Conservation (phyloP, 2,888 invertebrate genomes). For the Tolmerus cingulatus region DNA sequence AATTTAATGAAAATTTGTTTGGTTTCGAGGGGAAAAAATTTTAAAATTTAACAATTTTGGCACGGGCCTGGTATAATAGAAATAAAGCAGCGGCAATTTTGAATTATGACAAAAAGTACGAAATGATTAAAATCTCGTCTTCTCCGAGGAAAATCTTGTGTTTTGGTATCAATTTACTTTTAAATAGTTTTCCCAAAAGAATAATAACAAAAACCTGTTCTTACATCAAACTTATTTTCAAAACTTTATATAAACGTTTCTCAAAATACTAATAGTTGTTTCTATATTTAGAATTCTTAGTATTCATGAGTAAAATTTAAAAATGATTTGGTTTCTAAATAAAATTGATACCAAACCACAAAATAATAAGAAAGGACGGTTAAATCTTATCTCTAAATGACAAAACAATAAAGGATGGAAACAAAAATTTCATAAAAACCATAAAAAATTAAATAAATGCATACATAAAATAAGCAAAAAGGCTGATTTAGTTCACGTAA, state of each 20-base stretch:
- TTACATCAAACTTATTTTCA: no score
- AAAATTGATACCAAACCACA: not conserved
- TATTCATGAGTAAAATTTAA: no score
- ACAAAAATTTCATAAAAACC: slow-evolving; percentile 43
- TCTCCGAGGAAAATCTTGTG: not conserved
- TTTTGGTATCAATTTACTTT: not conserved
- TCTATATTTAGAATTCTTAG: no score
- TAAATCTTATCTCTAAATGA: slow-evolving; percentile 46
- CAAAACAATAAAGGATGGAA: slow-evolving; percentile 16
- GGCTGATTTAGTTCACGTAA: slow-evolving; percentile 47
- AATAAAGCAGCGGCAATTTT: not conserved
- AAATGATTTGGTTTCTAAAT: not conserved
- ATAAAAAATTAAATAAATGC: slow-evolving; percentile 34
- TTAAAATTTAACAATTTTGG: not conserved
- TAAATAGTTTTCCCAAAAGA: not conserved
- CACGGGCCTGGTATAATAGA: not conserved
- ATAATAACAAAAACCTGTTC: no score
- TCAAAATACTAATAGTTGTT: no score
- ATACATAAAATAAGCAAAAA: slow-evolving; percentile 39
- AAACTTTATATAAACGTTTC: no score
- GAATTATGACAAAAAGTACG: not conserved
- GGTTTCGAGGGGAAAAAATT: not conserved
- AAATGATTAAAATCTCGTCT: not conserved
- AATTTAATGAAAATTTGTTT: not conserved
- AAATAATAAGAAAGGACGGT: not conserved